Evolutionary conservation across 2,797 vertebrate genomes (phyloP), one percentile per base, ranked within the genome.

Genomic region (Urosaurus nigricauda): DNA sequence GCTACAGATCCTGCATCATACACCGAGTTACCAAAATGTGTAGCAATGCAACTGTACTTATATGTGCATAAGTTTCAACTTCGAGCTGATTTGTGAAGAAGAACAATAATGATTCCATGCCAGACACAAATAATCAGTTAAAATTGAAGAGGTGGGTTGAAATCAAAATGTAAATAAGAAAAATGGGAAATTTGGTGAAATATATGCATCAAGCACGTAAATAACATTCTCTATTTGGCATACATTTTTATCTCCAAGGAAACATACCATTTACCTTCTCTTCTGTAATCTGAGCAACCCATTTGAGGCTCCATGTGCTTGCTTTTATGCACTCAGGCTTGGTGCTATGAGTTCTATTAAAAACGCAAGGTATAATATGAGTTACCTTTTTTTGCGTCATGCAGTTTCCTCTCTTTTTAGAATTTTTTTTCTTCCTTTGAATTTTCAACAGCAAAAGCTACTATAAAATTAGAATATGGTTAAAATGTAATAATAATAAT

Each of bases 1-100:
- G 93, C 90, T 91, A 89, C 89, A 83, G 73, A 17, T 32, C 21
- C 2, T 13, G 73, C 24, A 84, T 24, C 26, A 43, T 24, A 35
- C 29, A 8, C 24, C 8, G 51, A 43, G 29, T 21, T 47, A 11
- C 37, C 32, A 29, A 60, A 63, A 19, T 35, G 19, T 14, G 16
- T n/a, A 37, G 35, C 74, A 65, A 9, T 65, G 53, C 4, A 21
- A 32, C 3, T 43, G 43, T 43, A 43, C 37, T 32, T 26, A 12
- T 73, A 12, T 70, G 51, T 83, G 2, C 70, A 37, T 60, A 7
- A 40, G 24, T 29, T 32, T 80, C 3, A 13, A 17, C 19, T 73
- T 71, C 14, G 53, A 84, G 17, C 32, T 35, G 4, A n/a, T 58
- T 58, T 35, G 58, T 60, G 29, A 73, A 60, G 47, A 82, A 63